Evolutionary conservation across 1,140 invertebrate genomes (phyloP), one percentile per base, ranked within the genome.

Genomic region (Helicoverpa zea): DNA sequence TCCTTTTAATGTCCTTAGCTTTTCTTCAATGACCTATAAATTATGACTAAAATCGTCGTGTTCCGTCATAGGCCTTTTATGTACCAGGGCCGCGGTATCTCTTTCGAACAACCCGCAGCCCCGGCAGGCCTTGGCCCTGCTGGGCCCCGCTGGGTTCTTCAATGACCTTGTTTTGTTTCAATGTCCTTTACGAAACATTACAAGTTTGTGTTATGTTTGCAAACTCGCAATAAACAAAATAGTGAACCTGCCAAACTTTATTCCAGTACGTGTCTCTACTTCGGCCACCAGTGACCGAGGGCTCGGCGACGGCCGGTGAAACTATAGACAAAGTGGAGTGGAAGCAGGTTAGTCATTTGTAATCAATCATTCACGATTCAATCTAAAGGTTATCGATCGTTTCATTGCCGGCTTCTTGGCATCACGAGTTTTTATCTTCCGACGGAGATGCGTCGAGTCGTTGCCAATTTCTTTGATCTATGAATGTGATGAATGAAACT

Each of bases 191-290:
- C 52, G 11, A 16, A 56, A 56, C 52, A 16, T 56, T 56, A 13
- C 18, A 68, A 30, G 43, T 29, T 30, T 52, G 29, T 54, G 16
- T 14, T 72, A 54, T 54, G 23, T 52, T 54, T 72, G 23, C 10
- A 51, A 51, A 58, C 10, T 68, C n/a, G 43, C 35, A 12, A 5
- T 68, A 52, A 30, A 70, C 16, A 52, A 70, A 72, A 23, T 14
- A 30, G 47, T 72, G 13, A 61, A 47, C 9, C 16, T 61, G 9
- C 16, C 74, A n/a, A 77, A 85, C 80, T 88, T 79, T 83, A 96
- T 68, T 96, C 52, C 95, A 98, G 97, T 98, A 98, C 91, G 95
- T 97, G 43, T 98, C 98, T 1, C 96, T 98, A 9, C 92, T 98
- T 52, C 95, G 98, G 64, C 98, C 98, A 12, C 98, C 98, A 1